Evolutionary conservation across 2,888 invertebrate genomes (phyloP), one percentile per base, ranked within the genome.

Genomic region (Epirrhoe alternata): DNA sequence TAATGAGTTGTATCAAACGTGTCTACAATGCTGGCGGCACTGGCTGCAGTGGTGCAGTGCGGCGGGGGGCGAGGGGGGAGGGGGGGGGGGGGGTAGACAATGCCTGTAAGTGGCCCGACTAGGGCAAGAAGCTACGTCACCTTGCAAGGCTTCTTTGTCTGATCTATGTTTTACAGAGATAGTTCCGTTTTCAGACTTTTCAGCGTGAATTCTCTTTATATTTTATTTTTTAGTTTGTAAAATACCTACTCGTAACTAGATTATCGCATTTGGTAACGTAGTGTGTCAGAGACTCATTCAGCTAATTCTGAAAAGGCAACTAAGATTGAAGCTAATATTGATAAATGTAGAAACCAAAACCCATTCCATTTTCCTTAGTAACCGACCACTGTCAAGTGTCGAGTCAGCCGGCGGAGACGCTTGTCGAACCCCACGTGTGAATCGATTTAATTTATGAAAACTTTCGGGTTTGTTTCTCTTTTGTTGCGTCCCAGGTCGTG

Each of bases 21-120:
- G 33, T 7, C 33, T 7, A 7, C 33, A 33, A 33, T 5, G 33
- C 33, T 42, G 33, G 30, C 7, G 33, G 14, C 52, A 10, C 30
- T 30, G 12, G 51, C 10, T 30, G 51, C 51, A 30, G 30, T 51
- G 51, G 10, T 30, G 51, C 51, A 51, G 30, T 51, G 51, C 51
- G 51, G 16, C 24, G 30, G n/a, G 4, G 52, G 5, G 52, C 1
- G 24, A 24, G 24, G 24, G 24, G 24, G 24, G 3, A 3, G 24
- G 24, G 24, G 24, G 1, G 24, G 24, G 24, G 24, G 24, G 24
- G 24, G 24, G 24, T 1, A 3, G 24, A 24, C 24, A 2, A 24
- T 24, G 24, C 24, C 24, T 24, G 24, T 24, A 24, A 24, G 24
- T 24, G 24, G 24, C 24, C 24, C 24, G 24, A 24, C 3, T 24